Evolutionary conservation across 2,888 invertebrate genomes (phyloP), one percentile per base, ranked within the genome.

Genomic region (Lepidocyrtoides sp.): DNA sequence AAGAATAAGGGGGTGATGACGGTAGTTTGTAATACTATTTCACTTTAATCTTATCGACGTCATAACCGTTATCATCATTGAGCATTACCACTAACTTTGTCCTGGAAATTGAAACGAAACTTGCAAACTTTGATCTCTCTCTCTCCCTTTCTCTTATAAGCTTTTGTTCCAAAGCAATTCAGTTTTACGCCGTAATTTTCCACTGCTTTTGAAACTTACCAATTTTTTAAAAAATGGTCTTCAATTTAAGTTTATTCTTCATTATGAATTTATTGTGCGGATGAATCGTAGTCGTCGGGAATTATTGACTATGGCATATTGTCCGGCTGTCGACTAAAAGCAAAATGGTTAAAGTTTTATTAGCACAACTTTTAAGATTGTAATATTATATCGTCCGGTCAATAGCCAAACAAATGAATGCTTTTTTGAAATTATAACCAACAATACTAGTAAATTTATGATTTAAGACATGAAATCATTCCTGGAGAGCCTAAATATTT

Each of bases 51-150:
- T 51, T 77, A 77, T 77, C 51, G 51, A 44, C 77, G 77, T 77
- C 77, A 77, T 77, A 26, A 77, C n/a, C 48, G 32, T 77, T 48
- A 23, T 77, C 54, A 51, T 17, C 36, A 44, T 72, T 36, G 36
- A 4, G 7, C 41, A 72, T 44, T 57, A 5, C 57, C 14, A 14
- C 17, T 7, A n/a, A 36, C 36, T 23, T 32, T 57, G 51, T 54
- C 72, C 26, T n/a, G 57, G 29, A 89, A 89, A 82, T 72, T 82
- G 72, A 89, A 82, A 82, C 54, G n/a, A 8, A 36, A 72, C 48
- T 87, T n/a, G n/a, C 77, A 23, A 29, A 23, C 14, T 63, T 29
- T 63, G 26, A 63, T 26, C 63, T 63, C 10, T 4, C 29, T 29
- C 20, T 17, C 20, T 12, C n/a, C 14, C 51, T 48, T 57, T 20